Evolutionary conservation across 2,113 vertebrate genomes (phyloP).

Genomic region (Taurulus bubalis): DNA sequence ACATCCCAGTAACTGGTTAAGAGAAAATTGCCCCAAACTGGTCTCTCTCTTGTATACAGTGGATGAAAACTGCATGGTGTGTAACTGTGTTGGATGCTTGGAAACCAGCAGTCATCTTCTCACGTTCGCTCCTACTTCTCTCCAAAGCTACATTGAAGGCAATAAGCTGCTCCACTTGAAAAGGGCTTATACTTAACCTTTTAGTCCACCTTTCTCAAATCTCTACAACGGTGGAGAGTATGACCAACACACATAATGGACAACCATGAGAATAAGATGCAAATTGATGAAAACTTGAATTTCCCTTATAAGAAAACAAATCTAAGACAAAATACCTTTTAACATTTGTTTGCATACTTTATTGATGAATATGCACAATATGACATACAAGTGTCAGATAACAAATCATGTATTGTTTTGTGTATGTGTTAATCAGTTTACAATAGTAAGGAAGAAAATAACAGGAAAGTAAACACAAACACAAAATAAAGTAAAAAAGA

Average conservation of each 20-base stretch:
- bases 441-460: too few species aligned
- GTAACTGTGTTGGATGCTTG: neutral
- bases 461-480: too few species aligned
- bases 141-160: too few species aligned
- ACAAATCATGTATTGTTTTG: too few species aligned
- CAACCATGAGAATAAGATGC: neutral
- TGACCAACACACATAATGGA: constrained; percentile 8
- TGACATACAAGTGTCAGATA: too few species aligned
- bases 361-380: too few species aligned
- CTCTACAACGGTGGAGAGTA: neutral
- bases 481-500: too few species aligned
- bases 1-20: neutral
- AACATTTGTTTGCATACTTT: too few species aligned
- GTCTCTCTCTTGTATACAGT: neutral
- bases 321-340: too few species aligned
- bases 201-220: neutral
- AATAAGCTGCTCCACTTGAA: too few species aligned
- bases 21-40: neutral
- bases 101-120: neutral
- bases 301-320: constrained; percentile 4
- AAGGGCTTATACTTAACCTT: neutral
- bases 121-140: neutral
- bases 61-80: neutral
- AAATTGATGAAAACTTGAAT: constrained; percentile 17
- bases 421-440: too few species aligned